Evolutionary conservation across 2,888 invertebrate species (phyloP).

Genomic region (Temnothorax ravouxi): DNA sequence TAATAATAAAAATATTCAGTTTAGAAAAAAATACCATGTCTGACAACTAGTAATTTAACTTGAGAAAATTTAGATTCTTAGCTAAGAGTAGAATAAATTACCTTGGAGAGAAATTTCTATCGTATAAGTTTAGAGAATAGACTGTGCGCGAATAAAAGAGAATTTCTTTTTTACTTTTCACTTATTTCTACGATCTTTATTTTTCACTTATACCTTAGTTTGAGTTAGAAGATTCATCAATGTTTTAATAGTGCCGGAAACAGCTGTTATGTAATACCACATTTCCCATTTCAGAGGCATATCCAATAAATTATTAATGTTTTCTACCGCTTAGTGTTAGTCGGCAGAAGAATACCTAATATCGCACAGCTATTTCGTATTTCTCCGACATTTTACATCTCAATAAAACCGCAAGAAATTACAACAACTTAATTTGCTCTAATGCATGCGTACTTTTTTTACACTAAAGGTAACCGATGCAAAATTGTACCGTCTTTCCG

Average conservation of each 20-base stretch:
- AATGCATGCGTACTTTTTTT: conserved; percentile 10
- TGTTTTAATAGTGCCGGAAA: conserved; percentile 3
- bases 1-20: background rate
- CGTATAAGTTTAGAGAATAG: background rate
- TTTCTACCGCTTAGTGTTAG: background rate
- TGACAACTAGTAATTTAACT: background rate
- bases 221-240: conserved; percentile 8
- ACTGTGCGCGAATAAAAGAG: background rate
- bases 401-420: background rate
- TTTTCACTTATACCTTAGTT: conserved; percentile 7
- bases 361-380: background rate
- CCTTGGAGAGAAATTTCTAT: background rate
- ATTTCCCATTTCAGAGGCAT: conserved; percentile 1
- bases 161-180: conserved; percentile 28
- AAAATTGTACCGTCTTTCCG: background rate
- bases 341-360: background rate
- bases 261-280: conserved; percentile 13
- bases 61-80: background rate
- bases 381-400: conserved; percentile 13
- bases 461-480: background rate
- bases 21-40: background rate
- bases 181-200: background rate
- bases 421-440: background rate
- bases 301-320: conserved; percentile 24
- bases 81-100: conserved; percentile 3